Percentiles rank a stretch among this genome's conserved stretches.
Evolutionary conservation across 1,140 invertebrate species (phyloP).

Genomic region (Pogonomyrmex barbatus): DNA sequence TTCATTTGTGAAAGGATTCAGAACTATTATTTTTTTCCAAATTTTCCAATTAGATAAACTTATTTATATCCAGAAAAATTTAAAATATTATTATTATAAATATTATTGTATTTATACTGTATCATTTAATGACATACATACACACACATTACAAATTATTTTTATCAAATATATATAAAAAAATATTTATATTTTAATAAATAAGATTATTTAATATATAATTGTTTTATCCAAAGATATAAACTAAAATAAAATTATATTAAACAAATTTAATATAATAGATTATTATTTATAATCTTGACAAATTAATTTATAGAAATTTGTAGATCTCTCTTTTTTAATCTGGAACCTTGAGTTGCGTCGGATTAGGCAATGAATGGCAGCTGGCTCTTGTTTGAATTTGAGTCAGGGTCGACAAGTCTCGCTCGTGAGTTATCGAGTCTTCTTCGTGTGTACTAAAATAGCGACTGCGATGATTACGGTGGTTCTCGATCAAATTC

Average conservation of each 20-base stretch:
- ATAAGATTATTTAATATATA: background rate
- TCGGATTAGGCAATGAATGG: conserved; percentile 71
- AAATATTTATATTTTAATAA: background rate
- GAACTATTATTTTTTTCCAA: background rate
- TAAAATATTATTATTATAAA: background rate
- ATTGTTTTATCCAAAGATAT: background rate
- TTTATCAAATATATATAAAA: background rate
- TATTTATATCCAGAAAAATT: background rate
- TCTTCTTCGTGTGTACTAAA: conserved; percentile 72
- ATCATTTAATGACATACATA: background rate
- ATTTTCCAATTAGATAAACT: conserved; percentile 5
- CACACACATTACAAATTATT: background rate
- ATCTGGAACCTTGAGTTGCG: conserved; percentile 60
- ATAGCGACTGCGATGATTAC: conserved; percentile 68
- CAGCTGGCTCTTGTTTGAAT: conserved; percentile 78
- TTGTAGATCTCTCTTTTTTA: conserved; percentile 66
- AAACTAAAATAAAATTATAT: background rate
- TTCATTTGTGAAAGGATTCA: conserved; percentile 13
- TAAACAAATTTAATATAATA: background rate
- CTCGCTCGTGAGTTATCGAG: conserved; percentile 64
- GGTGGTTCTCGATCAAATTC: conserved; percentile 68
- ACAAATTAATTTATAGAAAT: background rate
- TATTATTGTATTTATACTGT: background rate
- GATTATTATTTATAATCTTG: background rate
- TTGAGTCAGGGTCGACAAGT: conserved; percentile 80